Conservation (phyloP, 1,140 invertebrate genomes). For the Bathynomus jamesi region DNA sequence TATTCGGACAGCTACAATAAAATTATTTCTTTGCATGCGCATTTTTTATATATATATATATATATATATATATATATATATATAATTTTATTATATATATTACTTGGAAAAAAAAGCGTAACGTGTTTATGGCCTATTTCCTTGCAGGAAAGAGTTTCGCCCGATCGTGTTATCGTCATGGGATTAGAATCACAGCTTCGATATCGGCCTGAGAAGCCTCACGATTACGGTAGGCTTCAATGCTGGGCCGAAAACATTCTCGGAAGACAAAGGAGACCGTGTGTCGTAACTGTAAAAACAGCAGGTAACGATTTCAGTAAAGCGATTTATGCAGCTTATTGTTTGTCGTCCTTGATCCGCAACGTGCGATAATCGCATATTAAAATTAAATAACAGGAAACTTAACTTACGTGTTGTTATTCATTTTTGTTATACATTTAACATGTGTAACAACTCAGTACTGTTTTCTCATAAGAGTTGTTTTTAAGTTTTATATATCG, state of each 20-base stretch:
- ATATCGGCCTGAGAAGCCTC: not conserved
- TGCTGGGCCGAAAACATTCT: not conserved
- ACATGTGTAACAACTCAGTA: too few species aligned
- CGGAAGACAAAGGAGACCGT: not conserved
- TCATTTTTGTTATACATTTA: too few species aligned
- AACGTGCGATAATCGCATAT: too few species aligned
- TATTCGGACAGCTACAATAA: too few species aligned
- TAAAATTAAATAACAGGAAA: too few species aligned
- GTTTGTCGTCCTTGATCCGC: too few species aligned
- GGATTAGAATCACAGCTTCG: not conserved
- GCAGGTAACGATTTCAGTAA: not conserved
- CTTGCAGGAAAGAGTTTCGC: not conserved
- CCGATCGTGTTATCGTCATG: not conserved
- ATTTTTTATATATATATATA: constrained; percentile 8
- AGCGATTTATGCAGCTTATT: not conserved
- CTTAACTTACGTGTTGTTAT: too few species aligned
- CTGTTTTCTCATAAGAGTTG: too few species aligned
- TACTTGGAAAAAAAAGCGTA: too few species aligned
- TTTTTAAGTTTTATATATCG: too few species aligned
- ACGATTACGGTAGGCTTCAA: not conserved
- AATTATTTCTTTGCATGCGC: not conserved
- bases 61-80: constrained; percentile 10
- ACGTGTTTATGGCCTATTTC: too few species aligned
- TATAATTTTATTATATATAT: not conserved
- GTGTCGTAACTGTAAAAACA: not conserved